These are phyloP conservation scores for Nipponia nippon DNA, from an alignment of 2,113 vertebrate species.

Conservation along the genomic window DNA sequence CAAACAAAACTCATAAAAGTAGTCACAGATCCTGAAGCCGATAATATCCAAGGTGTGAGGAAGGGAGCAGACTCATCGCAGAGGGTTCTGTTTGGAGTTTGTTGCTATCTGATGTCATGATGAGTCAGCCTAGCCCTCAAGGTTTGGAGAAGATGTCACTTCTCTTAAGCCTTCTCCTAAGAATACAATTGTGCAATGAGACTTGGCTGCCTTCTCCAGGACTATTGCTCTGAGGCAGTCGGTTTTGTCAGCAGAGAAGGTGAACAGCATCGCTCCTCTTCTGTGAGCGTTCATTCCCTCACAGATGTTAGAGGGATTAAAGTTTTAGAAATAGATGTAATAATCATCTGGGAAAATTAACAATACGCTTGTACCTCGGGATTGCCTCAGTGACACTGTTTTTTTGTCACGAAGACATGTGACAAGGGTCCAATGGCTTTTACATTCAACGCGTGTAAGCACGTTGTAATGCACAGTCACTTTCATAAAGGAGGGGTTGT, in stretches of 20 bases:
- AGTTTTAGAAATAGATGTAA: background rate
- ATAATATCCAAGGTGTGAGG: background rate
- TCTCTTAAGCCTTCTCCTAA: background rate
- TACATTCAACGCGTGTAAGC: background rate
- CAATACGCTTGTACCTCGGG: background rate
- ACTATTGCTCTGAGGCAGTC: background rate
- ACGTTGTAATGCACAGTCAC: too few relatives aligned
- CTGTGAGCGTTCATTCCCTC: background rate
- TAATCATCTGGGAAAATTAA: background rate
- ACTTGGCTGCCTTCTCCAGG: background rate
- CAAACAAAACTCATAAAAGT: accelerated
- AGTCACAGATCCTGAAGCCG: background rate
- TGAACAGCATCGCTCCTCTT: background rate
- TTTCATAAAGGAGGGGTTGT: background rate
- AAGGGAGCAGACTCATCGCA: background rate
- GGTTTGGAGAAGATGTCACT: background rate
- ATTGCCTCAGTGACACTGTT: background rate
- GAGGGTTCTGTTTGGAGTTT: background rate
- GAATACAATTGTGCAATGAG: background rate
- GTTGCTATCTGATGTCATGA: background rate
- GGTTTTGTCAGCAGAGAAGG: background rate
- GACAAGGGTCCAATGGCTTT: too few relatives aligned
- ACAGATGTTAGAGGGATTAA: too few relatives aligned
- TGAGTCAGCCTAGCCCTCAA: background rate
- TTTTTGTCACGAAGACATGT: background rate